These are phyloP conservation scores for Beaufortia kweichowensis DNA, from an alignment of 2,113 vertebrate genomes.

Conservation along the genomic window DNA sequence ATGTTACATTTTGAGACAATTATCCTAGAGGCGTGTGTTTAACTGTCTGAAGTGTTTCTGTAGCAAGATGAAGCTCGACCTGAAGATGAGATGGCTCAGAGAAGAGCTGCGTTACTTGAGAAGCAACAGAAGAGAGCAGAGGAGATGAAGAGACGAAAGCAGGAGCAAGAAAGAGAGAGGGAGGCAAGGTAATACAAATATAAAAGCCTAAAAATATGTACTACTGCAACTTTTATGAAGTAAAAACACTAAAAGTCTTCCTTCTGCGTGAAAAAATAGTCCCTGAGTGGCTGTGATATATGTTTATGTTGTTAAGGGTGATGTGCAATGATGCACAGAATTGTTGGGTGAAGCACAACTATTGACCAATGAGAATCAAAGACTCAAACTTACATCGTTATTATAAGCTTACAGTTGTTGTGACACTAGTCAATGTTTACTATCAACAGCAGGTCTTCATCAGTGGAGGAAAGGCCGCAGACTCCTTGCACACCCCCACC, in stretches of 20 bases:
- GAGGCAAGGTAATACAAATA: constrained; percentile 85
- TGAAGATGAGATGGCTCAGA: constrained; percentile 86
- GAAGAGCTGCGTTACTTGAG: constrained; percentile 81
- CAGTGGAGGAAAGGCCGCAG: constrained; percentile 68
- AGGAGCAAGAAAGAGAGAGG: constrained; percentile 85
- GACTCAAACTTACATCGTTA: too few species aligned
- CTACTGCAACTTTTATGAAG: too few species aligned
- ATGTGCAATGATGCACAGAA: too few species aligned
- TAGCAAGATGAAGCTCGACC: constrained; percentile 77
- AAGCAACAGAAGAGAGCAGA: constrained; percentile 86
- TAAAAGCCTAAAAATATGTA: too few species aligned
- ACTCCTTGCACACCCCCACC: constrained; percentile 62
- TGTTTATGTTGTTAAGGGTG: too few species aligned
- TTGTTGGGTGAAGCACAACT: too few species aligned
- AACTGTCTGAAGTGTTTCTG: constrained; percentile 8
- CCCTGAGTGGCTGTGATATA: too few species aligned
- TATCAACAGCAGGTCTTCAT: constrained; percentile 59
- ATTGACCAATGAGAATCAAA: too few species aligned
- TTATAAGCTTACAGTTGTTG: background rate
- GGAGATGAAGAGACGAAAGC: constrained; percentile 79
- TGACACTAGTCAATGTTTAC: background rate
- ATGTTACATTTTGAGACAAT: background rate
- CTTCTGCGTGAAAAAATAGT: too few species aligned
- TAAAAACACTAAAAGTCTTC: too few species aligned
- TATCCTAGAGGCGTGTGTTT: background rate